Evolutionary conservation across 2,888 invertebrate genomes (phyloP), one percentile per base, ranked within the genome.

Genomic region (Teleiodes luculella): DNA sequence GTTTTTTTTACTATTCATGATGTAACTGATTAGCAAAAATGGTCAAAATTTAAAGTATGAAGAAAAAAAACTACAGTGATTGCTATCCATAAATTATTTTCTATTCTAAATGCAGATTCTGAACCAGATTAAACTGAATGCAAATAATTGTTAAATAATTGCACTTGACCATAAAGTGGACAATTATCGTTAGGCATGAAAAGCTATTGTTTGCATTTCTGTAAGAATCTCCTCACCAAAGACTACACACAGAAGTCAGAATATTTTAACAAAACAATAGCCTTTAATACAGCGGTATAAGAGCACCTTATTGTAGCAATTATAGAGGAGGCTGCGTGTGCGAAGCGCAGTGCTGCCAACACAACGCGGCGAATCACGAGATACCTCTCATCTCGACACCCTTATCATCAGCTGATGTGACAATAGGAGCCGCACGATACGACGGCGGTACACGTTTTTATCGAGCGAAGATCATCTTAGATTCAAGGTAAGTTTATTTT

Each of bases 321-420:
- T 24, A 24, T 24, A 24, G 24, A 28, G 43, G 82, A 86, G 86
- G 86, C 85, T 87, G 86, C 75, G 74, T 75, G 72, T 65, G 39
- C 33, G 72, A 66, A 36, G 30, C 39, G 13, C 86, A 83, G 66
- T 78, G 74, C 76, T 85, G 65, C 87, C 88, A 89, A 86, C 87
- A 63, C 68, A 45, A 66, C 78, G 68, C 63, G 64, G 62, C 63
- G 70, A n/a, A 84, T 87, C 88, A 88, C 88, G 88, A 87, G 88
- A 85, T 86, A 76, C 64, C 70, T 73, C 78, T 74, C 83, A 76
- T 83, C 83, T 81, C 46, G 14, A 16, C 39, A 18, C 80, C 80
- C 78, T 86, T 87, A 86, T 87, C 83, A 84, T 83, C 86, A 83
- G 86, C 83, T 85, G 85, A 84, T 83, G 74, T 62, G 69, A 68